Percentiles rank a stretch among this genome's conserved stretches.
Evolutionary conservation across 2,888 invertebrate species (phyloP).

Genomic region (Pristionchus maxplancki): DNA sequence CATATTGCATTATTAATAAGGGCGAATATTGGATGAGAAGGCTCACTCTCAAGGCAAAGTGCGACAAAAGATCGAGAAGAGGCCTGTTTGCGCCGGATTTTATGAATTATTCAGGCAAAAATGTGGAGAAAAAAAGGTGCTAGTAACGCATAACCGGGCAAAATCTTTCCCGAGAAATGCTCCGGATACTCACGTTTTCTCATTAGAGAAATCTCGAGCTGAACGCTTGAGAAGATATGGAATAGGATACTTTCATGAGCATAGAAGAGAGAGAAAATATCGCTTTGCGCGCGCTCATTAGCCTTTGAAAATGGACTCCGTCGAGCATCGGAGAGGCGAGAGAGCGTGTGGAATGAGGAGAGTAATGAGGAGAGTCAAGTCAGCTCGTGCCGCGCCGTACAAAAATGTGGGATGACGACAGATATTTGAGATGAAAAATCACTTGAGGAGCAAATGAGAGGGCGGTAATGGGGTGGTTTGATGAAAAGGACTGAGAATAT

Average conservation of each 20-base stretch:
- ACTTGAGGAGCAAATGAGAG: background rate
- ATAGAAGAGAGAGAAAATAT: too few relatives aligned
- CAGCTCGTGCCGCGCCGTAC: background rate
- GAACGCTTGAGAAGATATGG: background rate
- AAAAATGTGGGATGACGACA: background rate
- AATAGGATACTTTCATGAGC: background rate
- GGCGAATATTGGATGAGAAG: background rate
- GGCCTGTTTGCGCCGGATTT: background rate
- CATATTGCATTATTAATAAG: conserved; percentile 22
- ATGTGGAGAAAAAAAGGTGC: background rate
- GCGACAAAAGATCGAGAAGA: background rate
- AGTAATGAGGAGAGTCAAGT: background rate
- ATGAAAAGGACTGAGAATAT: too few relatives aligned
- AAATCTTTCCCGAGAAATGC: background rate
- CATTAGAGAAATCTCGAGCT: background rate
- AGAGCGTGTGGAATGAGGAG: background rate
- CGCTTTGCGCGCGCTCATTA: background rate
- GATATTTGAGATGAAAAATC: background rate
- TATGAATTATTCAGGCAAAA: background rate
- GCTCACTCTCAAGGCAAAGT: background rate
- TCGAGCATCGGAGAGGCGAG: too few relatives aligned
- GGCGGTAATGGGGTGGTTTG: background rate
- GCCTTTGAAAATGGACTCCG: too few relatives aligned
- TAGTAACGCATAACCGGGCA: too few relatives aligned
- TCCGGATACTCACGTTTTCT: background rate